Conservation (phyloP, 2,797 vertebrate species). For the Scleropages formosus region DNA sequence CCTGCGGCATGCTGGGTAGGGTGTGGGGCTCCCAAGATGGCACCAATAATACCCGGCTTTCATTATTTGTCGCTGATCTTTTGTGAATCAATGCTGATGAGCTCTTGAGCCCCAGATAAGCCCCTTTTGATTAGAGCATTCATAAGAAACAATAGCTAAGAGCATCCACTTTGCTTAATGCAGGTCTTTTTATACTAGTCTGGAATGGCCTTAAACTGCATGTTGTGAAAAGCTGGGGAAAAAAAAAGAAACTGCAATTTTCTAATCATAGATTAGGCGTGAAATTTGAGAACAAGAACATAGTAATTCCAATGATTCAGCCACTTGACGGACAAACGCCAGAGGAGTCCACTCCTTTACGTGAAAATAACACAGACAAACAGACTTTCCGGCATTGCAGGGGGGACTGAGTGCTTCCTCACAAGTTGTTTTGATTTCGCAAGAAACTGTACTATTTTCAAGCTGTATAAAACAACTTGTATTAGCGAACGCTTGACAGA, state of each 20-base stretch:
- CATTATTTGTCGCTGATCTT: slow-evolving; percentile 34
- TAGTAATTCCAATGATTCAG: slow-evolving; percentile 11
- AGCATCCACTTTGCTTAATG: slow-evolving; percentile 42
- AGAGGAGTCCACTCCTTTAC: background rate
- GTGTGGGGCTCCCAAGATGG: slow-evolving; percentile 10
- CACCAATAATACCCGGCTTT: slow-evolving; percentile 23
- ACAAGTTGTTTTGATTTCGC: background rate
- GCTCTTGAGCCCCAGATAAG: slow-evolving; percentile 33
- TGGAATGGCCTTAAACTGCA: slow-evolving; percentile 16
- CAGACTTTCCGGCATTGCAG: background rate
- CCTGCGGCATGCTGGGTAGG: background rate
- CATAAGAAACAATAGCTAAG: slow-evolving; percentile 47
- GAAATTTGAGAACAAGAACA: slow-evolving; percentile 10
- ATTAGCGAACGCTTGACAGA: background rate
- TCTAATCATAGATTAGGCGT: slow-evolving; percentile 9
- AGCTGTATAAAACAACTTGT: background rate
- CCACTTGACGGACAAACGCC: background rate
- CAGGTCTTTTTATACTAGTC: slow-evolving; percentile 34
- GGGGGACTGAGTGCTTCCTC: background rate
- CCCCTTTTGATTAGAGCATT: slow-evolving; percentile 49
- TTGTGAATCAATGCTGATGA: slow-evolving; percentile 46
- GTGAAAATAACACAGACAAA: background rate
- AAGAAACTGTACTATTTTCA: background rate
- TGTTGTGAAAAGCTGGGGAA: background rate
- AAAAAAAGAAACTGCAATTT: background rate